Evolutionary conservation across 1,140 invertebrate genomes (phyloP), one percentile per base, ranked within the genome.

Genomic region (Anthonomus grandis): DNA sequence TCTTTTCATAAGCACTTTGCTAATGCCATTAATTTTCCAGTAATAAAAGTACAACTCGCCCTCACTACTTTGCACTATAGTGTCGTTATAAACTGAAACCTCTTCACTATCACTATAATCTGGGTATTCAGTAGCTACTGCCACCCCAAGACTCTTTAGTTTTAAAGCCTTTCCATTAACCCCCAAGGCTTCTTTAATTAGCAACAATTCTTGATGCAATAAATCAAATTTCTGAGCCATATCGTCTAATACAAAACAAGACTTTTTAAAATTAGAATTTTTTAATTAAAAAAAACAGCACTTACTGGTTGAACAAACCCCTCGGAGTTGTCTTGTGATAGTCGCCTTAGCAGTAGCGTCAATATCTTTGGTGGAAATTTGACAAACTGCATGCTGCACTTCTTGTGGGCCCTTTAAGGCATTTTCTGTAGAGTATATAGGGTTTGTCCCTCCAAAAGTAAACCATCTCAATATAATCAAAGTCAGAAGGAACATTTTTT

Each of bases 331-430:
- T 59, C 78, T 71, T 0, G 77, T 78, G 24, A 80, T 77, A 3
- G 79, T 78, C 2, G 78, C 78, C 59, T 81, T 81, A 10, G 79
- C 79, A 0, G 77, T 76, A 5, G 79, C 77, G 62, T 81, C 75
- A 19, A 80, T 70, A 54, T 79, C 77, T 22, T 76, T 71, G 0
- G 78, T 78, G 39, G 69, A 72, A 15, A 81, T 75, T 31, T 75
- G 76, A 59, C 79, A 81, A 69, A 76, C 76, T 2, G 79, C 78
- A 25, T 78, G 74, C 59, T 75, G 70, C 9, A 64, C 66, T 65
- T 75, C 72, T 44, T 66, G 62, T 0, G 61, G 60, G 10, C 31
- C 31, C 13, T 34, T 13, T 34, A 34, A 34, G 31, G 31, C 10
- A 34, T 13, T 12, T 34, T 34, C 31, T 34, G n/a, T n/a, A n/a